These are phyloP conservation scores for Oreotrochilus melanogaster DNA, from an alignment of 2,113 vertebrate species.

Conservation along the genomic window DNA sequence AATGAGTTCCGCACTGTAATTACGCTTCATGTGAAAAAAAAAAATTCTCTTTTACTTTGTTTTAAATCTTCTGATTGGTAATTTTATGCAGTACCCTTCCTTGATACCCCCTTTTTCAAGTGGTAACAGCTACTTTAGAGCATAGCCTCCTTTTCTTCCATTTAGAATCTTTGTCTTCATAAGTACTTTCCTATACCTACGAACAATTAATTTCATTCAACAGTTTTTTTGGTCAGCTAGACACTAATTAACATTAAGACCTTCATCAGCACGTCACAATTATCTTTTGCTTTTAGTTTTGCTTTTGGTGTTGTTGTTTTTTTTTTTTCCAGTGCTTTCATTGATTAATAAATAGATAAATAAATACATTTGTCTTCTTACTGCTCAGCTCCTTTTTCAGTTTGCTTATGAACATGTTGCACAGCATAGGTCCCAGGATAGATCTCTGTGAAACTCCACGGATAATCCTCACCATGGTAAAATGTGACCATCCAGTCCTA, in stretches of 20 bases:
- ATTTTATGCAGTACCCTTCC: neutral
- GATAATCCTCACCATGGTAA: neutral
- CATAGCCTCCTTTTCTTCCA: neutral
- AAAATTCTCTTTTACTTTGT: neutral
- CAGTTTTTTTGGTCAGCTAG: neutral
- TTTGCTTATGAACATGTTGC: neutral
- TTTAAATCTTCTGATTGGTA: neutral
- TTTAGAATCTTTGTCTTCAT: neutral
- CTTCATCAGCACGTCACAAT: neutral
- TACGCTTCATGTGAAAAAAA: neutral
- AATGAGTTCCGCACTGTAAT: slow-evolving; percentile 34
- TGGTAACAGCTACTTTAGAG: neutral
- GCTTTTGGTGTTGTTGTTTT: rapidly evolving
- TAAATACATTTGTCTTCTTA: neutral
- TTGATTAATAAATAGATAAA: neutral
- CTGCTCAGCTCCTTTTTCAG: neutral
- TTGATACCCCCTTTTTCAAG: neutral
- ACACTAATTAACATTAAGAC: neutral
- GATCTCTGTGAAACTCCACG: neutral
- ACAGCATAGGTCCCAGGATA: neutral
- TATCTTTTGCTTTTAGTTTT: neutral
- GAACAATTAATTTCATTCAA: neutral
- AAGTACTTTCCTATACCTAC: neutral
- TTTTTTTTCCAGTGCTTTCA: neutral
- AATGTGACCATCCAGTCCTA: neutral